These are phyloP conservation scores for Enteromius fasciolatus DNA, from an alignment of 2,797 vertebrate species.

Conservation along the genomic window DNA sequence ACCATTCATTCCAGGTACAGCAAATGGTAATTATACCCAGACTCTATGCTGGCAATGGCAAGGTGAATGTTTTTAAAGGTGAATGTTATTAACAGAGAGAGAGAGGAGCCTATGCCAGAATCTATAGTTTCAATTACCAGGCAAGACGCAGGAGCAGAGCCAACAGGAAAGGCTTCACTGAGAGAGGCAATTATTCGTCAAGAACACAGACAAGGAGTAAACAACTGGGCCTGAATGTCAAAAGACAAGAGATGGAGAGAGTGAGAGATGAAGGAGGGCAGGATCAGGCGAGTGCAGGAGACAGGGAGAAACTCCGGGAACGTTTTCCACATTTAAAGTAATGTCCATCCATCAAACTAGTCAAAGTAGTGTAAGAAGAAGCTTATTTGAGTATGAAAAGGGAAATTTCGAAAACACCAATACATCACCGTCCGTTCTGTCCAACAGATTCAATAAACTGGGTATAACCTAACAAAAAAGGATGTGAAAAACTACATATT, in stretches of 20 bases:
- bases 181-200: constrained; percentile 52
- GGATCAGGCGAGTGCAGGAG: background rate
- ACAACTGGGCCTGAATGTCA: constrained; percentile 54
- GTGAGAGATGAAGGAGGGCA: background rate
- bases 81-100: constrained; percentile 48
- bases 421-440: background rate
- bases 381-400: constrained; percentile 33
- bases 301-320: background rate
- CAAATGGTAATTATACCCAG: constrained; percentile 45
- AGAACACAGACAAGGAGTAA: constrained; percentile 52
- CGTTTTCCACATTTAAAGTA: constrained; percentile 33
- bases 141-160: constrained; percentile 32
- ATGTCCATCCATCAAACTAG: constrained; percentile 40
- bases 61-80: constrained; percentile 51
- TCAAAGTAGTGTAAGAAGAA: constrained; percentile 14
- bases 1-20: constrained; percentile 36
- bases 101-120: constrained; percentile 53
- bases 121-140: constrained; percentile 63
- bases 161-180: constrained; percentile 49
- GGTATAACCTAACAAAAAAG: constrained; percentile 1
- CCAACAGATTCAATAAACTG: background rate
- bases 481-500: background rate
- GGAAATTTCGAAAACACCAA: constrained; percentile 17
- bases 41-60: constrained; percentile 36
- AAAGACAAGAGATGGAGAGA: constrained; percentile 48